Conservation (phyloP, 2,888 invertebrate genomes). For the Amphipoea lucens region DNA sequence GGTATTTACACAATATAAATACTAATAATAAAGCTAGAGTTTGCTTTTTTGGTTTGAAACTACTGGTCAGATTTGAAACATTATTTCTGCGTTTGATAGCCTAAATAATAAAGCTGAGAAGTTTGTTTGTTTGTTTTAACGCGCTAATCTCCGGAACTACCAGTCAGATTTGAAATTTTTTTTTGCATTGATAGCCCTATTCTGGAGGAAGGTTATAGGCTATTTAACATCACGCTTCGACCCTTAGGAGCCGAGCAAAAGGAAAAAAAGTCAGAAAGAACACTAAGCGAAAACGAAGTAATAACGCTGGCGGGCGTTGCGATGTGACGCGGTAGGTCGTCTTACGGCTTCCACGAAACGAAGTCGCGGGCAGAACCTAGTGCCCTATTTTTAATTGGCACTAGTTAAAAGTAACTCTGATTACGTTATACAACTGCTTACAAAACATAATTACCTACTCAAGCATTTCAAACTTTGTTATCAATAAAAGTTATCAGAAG, state of each 20-base stretch:
- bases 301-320: too few species aligned
- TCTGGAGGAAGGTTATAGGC: too few species aligned
- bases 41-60: background rate
- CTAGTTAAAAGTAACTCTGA: background rate
- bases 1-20: background rate
- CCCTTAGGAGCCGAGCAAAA: background rate
- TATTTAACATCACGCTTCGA: background rate
- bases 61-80: too few species aligned
- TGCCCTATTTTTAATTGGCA: background rate
- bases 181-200: too few species aligned
- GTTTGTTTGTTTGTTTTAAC: too few species aligned
- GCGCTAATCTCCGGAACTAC: too few species aligned
- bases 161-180: too few species aligned
- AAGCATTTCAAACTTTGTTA: conserved; percentile 16
- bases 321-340: too few species aligned
- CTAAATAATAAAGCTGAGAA: too few species aligned
- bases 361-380: background rate
- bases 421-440: background rate
- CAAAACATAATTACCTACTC: conserved; percentile 5
- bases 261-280: background rate
- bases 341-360: too few species aligned
- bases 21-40: background rate
- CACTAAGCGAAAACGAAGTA: background rate
- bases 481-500: conserved; percentile 26
- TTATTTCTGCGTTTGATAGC: too few species aligned